A percentile compares a stretch with the other conserved stretches of the same genome.
Conservation (phyloP, 1,140 invertebrate genomes). For the Diuraphis noxia region DNA sequence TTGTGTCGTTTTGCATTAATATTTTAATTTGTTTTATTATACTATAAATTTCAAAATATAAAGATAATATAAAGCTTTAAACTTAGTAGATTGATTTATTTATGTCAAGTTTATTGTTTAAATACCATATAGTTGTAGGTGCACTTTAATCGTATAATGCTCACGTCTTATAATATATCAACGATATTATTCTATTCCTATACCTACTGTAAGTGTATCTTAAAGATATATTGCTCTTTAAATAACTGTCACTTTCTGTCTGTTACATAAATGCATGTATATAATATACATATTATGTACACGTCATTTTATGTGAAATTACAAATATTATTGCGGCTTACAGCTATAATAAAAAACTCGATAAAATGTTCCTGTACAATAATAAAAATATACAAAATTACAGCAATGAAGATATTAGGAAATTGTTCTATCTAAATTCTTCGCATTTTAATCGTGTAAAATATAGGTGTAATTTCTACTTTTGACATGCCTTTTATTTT, state of each 20-base stretch:
- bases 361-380: neutral
- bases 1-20: neutral
- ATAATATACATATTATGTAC: neutral
- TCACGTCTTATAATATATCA: neutral
- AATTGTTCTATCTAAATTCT: neutral
- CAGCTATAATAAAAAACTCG: neutral
- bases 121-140: neutral
- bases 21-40: neutral
- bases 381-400: neutral
- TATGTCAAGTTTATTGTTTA: neutral
- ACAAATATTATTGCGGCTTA: neutral
- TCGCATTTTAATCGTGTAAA: neutral
- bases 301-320: neutral
- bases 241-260: neutral
- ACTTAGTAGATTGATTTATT: slow-evolving; percentile 37
- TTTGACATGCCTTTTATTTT: neutral
- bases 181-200: neutral
- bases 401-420: neutral
- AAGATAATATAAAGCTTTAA: neutral
- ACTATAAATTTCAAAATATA: neutral
- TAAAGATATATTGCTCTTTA: neutral
- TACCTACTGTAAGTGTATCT: neutral
- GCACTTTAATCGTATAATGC: neutral
- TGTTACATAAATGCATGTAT: neutral
- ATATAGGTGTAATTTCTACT: neutral